A percentile compares a stretch with the other conserved stretches of the same genome.
Evolutionary conservation across 2,888 invertebrate genomes (phyloP).

Genomic region (Odontocerum albicorne): DNA sequence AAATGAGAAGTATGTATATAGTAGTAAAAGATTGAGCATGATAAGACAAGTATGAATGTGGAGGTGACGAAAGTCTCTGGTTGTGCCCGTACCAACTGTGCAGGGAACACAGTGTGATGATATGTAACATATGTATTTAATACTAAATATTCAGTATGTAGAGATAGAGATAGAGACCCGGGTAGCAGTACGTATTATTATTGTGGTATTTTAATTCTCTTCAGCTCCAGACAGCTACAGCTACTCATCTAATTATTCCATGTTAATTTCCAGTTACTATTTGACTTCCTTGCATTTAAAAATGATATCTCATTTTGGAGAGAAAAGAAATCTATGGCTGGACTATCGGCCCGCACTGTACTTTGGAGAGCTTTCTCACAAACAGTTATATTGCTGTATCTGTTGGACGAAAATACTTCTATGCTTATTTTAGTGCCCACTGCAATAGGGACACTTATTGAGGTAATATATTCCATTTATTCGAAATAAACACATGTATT

Average conservation of each 20-base stretch:
- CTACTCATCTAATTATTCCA: neutral
- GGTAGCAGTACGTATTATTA: too few species aligned
- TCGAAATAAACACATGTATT: too few species aligned
- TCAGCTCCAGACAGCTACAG: neutral
- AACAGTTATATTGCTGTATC: conserved; percentile 86
- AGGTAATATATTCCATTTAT: conserved; percentile 62
- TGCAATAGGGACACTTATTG: conserved; percentile 85
- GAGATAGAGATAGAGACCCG: too few species aligned
- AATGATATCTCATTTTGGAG: conserved; percentile 97
- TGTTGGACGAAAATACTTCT: conserved; percentile 91
- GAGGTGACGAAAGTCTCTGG: too few species aligned
- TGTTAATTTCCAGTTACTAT: conserved; percentile 86
- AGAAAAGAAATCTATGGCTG: conserved; percentile 79
- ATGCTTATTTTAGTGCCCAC: conserved; percentile 85
- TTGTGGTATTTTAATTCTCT: too few species aligned
- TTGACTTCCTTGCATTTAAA: conserved; percentile 97
- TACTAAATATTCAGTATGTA: too few species aligned
- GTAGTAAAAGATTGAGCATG: too few species aligned
- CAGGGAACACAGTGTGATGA: too few species aligned
- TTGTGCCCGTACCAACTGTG: too few species aligned
- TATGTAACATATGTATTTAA: too few species aligned
- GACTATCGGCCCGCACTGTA: conserved; percentile 86
- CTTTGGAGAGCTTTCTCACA: conserved; percentile 95
- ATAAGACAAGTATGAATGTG: too few species aligned
- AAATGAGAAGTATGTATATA: too few species aligned